phyloP scores from a whole-genome alignment of 2,797 vertebrate species.

The Denticeps clupeoides region DNA sequence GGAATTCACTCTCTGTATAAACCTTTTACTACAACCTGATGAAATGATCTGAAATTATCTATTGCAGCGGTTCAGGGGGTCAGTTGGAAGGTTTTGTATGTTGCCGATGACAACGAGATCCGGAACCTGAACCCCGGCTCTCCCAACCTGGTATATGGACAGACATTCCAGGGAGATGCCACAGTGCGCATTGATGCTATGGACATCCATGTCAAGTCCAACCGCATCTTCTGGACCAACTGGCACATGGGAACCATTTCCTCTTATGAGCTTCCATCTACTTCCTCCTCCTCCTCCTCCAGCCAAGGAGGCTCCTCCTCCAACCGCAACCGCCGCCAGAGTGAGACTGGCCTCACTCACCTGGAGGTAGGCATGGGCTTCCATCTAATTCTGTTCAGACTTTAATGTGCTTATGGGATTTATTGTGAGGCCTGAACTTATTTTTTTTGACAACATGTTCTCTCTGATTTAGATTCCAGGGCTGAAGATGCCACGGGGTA shows the following conservation, averaged over 20 bases:
- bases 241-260: slow-evolving; percentile 94
- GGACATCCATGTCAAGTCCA: slow-evolving; percentile 86
- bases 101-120: slow-evolving; percentile 91
- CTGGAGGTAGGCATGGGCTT: slow-evolving; percentile 69
- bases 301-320: slow-evolving; percentile 53
- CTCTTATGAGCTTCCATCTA: slow-evolving; percentile 68
- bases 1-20: too few species aligned
- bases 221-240: slow-evolving; percentile 94
- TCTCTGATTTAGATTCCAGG: slow-evolving; percentile 68
- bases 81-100: slow-evolving; percentile 75
- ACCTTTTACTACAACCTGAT: too few species aligned
- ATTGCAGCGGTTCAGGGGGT: too few species aligned
- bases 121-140: slow-evolving; percentile 82
- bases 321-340: slow-evolving; percentile 79
- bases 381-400: too few species aligned
- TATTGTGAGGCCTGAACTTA: too few species aligned
- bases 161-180: slow-evolving; percentile 83
- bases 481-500: slow-evolving; percentile 89
- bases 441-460: too few species aligned
- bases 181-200: slow-evolving; percentile 90
- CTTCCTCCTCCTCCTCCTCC: slow-evolving; percentile 45
- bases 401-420: too few species aligned
- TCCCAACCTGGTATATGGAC: slow-evolving; percentile 83
- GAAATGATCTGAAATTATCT: too few species aligned
- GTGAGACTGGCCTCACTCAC: slow-evolving; percentile 69